These are phyloP conservation scores for Sceliomorpha sp. DNA, from an alignment of 2,888 invertebrate genomes.

Conservation along the genomic window DNA sequence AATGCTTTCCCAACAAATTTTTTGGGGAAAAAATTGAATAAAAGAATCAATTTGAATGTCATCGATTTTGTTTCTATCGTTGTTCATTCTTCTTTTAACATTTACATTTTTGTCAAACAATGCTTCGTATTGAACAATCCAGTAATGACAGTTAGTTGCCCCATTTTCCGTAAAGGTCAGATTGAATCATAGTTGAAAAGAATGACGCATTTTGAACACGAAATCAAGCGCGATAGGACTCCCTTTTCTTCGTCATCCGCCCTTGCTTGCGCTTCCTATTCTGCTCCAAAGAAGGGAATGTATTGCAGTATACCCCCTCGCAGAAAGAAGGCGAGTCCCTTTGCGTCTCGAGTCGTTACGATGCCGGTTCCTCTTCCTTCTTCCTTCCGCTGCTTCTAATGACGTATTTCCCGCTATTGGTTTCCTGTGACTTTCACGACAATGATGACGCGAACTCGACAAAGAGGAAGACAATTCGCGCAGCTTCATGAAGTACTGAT, in stretches of 20 bases:
- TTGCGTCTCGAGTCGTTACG: slow-evolving; percentile 63
- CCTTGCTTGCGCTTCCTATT: slow-evolving; percentile 47
- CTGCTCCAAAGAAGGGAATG: slow-evolving; percentile 34
- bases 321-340: slow-evolving; percentile 57
- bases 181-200: slow-evolving; percentile 35
- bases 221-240: slow-evolving; percentile 63
- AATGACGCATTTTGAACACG: slow-evolving; percentile 54
- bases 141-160: slow-evolving; percentile 15
- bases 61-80: too few species aligned
- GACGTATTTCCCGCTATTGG: slow-evolving; percentile 74
- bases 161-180: slow-evolving; percentile 30
- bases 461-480: slow-evolving; percentile 56
- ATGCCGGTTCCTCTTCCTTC: slow-evolving; percentile 59
- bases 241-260: slow-evolving; percentile 46
- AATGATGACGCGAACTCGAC: slow-evolving; percentile 59
- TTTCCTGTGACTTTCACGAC: slow-evolving; percentile 62
- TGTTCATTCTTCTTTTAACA: too few species aligned
- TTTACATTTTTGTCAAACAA: too few species aligned
- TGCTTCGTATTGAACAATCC: background rate
- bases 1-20: too few species aligned
- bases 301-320: slow-evolving; percentile 26
- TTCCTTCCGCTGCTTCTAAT: slow-evolving; percentile 63
- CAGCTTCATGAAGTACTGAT: slow-evolving; percentile 39
- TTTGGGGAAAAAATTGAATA: too few species aligned
- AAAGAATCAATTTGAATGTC: too few species aligned